Conservation (phyloP, 2,888 invertebrate species). For the Dendrolimus pini region DNA sequence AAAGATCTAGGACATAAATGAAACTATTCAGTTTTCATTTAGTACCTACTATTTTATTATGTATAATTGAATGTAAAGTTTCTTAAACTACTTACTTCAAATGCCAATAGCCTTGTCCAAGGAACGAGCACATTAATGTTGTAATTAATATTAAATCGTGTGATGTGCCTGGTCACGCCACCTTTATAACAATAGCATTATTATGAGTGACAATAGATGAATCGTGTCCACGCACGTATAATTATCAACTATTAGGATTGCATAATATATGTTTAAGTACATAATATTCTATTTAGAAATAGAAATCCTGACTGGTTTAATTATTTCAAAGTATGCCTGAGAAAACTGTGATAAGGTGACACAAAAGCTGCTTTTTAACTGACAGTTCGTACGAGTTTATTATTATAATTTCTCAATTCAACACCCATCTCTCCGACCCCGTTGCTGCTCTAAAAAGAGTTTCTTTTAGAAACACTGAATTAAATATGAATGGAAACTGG, state of each 20-base stretch:
- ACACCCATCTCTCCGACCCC: slow-evolving; percentile 66
- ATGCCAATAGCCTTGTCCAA: neutral
- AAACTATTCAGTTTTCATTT: too few relatives aligned
- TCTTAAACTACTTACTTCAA: neutral
- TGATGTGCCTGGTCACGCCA: slow-evolving; percentile 51
- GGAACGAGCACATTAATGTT: neutral
- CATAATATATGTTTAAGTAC: slow-evolving; percentile 6
- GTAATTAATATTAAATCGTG: slow-evolving; percentile 58
- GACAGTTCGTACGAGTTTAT: slow-evolving; percentile 48
- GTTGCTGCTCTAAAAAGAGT: slow-evolving; percentile 56
- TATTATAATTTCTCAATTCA: slow-evolving; percentile 69
- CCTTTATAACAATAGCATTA: slow-evolving; percentile 46
- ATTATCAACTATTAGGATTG: slow-evolving; percentile 7
- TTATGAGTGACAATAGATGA: slow-evolving; percentile 46
- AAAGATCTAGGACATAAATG: too few relatives aligned
- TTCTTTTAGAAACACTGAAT: slow-evolving; percentile 65
- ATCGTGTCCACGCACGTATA: slow-evolving; percentile 57
- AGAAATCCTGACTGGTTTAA: neutral
- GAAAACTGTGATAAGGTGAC: neutral
- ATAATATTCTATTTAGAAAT: neutral
- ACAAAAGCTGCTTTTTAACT: slow-evolving; percentile 16
- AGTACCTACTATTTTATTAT: too few relatives aligned
- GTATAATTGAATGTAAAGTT: too few relatives aligned
- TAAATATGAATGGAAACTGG: slow-evolving; percentile 73
- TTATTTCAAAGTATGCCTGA: neutral